Base-by-base conservation (phyloP, 2,113 vertebrate species). In the Corydoras maculifer region DNA sequence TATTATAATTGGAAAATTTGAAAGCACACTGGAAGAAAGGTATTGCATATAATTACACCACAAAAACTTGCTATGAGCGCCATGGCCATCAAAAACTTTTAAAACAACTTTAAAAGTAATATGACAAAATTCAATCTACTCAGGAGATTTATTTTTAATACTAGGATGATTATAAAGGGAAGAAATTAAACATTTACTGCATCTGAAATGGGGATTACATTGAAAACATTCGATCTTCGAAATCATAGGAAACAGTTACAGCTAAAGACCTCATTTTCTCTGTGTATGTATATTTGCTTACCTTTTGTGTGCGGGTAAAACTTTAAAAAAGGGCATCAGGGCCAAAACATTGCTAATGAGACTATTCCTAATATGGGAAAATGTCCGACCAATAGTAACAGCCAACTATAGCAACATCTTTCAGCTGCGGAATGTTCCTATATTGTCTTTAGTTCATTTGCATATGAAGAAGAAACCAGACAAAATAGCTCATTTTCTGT, bases 391-490 rank as follows among this genome's bases (percentile, higher is more conserved):
- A 70, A 69, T 75, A 85, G 80, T 67, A 83, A 82, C 78, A 79
- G 58, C 54, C 14, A 74, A 77, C 78, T 77, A 61, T 49, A 48
- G 71, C 50, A 73, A 65, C 65, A 73, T 74, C 58, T 60, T 67
- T 76, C 73, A 78, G 73, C 70, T 77, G 78, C 81, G 81, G 83
- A 86, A 85, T 76, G 76, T 84, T 78, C 68, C 84, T 70, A 83
- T 85, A 88, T 86, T 87, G 79, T 81, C 75, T 79, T 80, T 77
- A 85, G 81, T 86, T 87, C 81, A 88, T 90, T 85, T 88, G 83
- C 83, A 82, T 81, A 79, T 81, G 77, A 77, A 77, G 53, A 64
- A 79, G 80, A 81, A 83, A 60, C 80, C 80, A 73, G 79, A 81
- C 77, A 77, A 87, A 89, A 86, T 83, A 77, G 81, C 84, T 84